Conservation (phyloP, 2,888 invertebrate genomes). For the Tetranychus truncatus region DNA sequence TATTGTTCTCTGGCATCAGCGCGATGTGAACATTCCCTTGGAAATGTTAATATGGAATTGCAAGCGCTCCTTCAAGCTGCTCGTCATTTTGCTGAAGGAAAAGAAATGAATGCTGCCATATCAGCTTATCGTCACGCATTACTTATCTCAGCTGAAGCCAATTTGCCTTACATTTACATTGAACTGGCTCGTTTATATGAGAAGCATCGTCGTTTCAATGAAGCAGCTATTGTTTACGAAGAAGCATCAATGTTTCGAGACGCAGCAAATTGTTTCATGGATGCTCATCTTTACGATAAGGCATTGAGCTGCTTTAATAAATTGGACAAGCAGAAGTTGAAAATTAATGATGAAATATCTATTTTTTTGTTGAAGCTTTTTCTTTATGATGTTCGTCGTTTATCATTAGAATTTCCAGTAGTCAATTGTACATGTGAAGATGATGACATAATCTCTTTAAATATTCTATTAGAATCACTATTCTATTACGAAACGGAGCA, state of each 20-base stretch:
- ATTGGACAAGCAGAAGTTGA: constrained; percentile 8
- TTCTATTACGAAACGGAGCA: constrained; percentile 4
- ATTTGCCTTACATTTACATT: constrained; percentile 8
- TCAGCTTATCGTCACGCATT: constrained; percentile 20
- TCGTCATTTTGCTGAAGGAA: constrained; percentile 10
- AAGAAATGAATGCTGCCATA: constrained; percentile 21
- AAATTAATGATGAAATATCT: constrained; percentile 16
- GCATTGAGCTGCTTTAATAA: constrained; percentile 18
- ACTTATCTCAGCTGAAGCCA: not conserved
- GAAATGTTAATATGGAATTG: constrained; percentile 14
- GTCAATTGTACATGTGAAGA: constrained; percentile 12
- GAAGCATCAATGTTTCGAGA: constrained; percentile 16
- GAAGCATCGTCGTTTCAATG: constrained; percentile 11
- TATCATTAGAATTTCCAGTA: constrained; percentile 18
- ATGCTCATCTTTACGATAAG: constrained; percentile 11
- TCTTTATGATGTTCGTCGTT: constrained; percentile 17
- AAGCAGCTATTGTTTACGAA: constrained; percentile 17
- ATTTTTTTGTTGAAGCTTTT: constrained; percentile 18
- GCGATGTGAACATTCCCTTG: constrained; percentile 20
- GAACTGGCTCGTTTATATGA: constrained; percentile 19
- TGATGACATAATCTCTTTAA: constrained; percentile 15
- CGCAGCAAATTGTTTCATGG: constrained; percentile 16
- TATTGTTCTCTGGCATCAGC: constrained; percentile 20
- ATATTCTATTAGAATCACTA: constrained; percentile 17
- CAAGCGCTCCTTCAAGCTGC: constrained; percentile 18